Evolutionary conservation across 2,888 invertebrate genomes (phyloP), one percentile per base, ranked within the genome.

Genomic region (Diaphora mendica): DNA sequence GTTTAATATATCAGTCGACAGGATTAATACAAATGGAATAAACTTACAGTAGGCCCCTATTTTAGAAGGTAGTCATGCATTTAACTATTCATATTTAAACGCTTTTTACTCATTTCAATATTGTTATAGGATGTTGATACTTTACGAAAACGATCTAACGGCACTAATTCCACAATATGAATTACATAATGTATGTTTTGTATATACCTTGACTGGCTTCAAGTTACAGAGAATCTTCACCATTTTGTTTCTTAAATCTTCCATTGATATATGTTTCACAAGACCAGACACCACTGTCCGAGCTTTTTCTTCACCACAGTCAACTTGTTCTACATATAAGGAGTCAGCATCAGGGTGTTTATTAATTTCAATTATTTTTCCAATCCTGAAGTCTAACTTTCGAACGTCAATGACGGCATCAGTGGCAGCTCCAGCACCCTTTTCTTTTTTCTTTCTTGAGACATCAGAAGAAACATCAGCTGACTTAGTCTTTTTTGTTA

Each of bases 181-280:
- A 66, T 30, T 26, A 26, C 30, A 13, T 17, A 15, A 26, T 15
- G 23, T 30, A 26, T 0, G 17, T 48, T 44, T 35, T 35, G 35
- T 33, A 73, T 68, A 33, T 97, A 98, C 98, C 96, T 99, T 99
- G 0, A 98, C 98, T 68, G 99, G 98, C 92, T 99, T 99, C 67
- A 99, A 96, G 92, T 99, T 99, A 87, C 99, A 99, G 62, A 99
- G 94, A 2, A 99, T 97, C 86, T 99, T 97, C 8, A 99, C 99
- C 89, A 97, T 89, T 70, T 97, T 96, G 85, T 98, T 96, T 86
- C 96, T 96, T 97, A 99, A 97, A 93, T 99, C 97, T 84, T 98
- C 98, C 72, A 98, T 96, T 0, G 99, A 97, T 33, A 99, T 97
- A 95, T 97, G 97, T 86, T 98, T 98, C 0, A 99, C 99, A 48